phyloP scores from a whole-genome alignment of 2,797 vertebrate species.

The Sebastiscus tertius region DNA sequence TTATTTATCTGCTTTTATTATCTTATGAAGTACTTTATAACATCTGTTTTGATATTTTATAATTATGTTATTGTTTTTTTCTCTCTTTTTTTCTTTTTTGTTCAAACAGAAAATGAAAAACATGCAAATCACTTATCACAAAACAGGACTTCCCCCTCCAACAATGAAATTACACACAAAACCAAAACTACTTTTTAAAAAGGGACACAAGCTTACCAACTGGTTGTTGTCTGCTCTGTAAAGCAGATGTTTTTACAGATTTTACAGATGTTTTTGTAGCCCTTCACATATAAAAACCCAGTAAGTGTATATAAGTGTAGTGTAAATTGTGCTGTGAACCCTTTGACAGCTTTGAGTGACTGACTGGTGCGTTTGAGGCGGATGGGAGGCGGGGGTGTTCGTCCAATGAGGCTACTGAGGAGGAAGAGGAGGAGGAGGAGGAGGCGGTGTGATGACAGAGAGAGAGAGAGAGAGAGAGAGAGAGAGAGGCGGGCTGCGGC shows the following conservation, averaged over 20 bases:
- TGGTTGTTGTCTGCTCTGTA: neutral
- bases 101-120: neutral
- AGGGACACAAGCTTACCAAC: neutral
- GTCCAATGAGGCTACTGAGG: constrained; percentile 67
- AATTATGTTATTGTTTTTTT: too few species aligned
- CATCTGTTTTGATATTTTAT: too few species aligned
- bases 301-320: neutral
- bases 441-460: constrained; percentile 19
- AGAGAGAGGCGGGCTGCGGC: constrained; percentile 52
- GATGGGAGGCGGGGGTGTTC: constrained; percentile 49
- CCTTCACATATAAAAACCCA: neutral
- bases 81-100: neutral
- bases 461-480: constrained; percentile 8
- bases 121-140: neutral
- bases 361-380: constrained; percentile 16
- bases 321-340: constrained; percentile 17
- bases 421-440: constrained; percentile 43
- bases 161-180: neutral
- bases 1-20: too few species aligned
- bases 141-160: neutral
- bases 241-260: neutral
- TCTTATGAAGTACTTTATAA: too few species aligned
- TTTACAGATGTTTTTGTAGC: too few species aligned
- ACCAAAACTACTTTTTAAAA: neutral
- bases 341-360: neutral